Conservation (phyloP, 2,888 invertebrate genomes). For the Holacanthella duospinosa region DNA sequence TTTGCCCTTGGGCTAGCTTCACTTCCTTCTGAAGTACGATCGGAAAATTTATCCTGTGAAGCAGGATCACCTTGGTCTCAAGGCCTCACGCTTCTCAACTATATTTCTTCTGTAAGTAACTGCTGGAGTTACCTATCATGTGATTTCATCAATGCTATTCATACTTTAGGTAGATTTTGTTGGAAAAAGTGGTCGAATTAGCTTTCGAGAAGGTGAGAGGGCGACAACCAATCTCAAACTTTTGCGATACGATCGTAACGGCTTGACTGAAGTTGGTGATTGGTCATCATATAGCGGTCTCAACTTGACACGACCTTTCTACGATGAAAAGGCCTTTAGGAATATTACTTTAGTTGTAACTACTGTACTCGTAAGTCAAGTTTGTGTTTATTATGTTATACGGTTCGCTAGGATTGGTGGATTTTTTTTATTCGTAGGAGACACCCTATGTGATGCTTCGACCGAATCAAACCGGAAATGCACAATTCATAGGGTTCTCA, state of each 20-base stretch:
- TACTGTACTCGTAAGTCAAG: too few species aligned
- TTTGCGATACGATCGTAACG: slow-evolving; percentile 66
- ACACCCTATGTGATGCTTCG: slow-evolving; percentile 84
- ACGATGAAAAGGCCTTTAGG: slow-evolving; percentile 59
- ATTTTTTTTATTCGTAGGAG: too few species aligned
- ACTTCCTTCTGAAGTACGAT: slow-evolving; percentile 57
- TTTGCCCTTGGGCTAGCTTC: slow-evolving; percentile 30
- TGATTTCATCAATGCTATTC: not conserved
- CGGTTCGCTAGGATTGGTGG: too few species aligned
- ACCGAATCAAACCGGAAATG: slow-evolving; percentile 73
- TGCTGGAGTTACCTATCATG: too few species aligned
- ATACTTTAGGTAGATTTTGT: slow-evolving; percentile 62
- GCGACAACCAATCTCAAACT: slow-evolving; percentile 76
- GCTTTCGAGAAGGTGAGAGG: slow-evolving; percentile 73
- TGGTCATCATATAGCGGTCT: slow-evolving; percentile 68
- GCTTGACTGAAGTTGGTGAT: slow-evolving; percentile 66
- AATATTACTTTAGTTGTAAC: slow-evolving; percentile 84
- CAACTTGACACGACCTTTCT: slow-evolving; percentile 74
- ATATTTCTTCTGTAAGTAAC: slow-evolving; percentile 60
- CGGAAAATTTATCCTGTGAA: slow-evolving; percentile 71
- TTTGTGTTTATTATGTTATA: too few species aligned
- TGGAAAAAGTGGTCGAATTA: slow-evolving; percentile 76
- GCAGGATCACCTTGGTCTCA: slow-evolving; percentile 66
- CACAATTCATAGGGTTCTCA: slow-evolving; percentile 80
- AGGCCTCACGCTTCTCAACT: slow-evolving; percentile 63